Evolutionary conservation across 2,113 vertebrate genomes (phyloP), one percentile per base, ranked within the genome.

Genomic region (Rhinolophus sinicus): DNA sequence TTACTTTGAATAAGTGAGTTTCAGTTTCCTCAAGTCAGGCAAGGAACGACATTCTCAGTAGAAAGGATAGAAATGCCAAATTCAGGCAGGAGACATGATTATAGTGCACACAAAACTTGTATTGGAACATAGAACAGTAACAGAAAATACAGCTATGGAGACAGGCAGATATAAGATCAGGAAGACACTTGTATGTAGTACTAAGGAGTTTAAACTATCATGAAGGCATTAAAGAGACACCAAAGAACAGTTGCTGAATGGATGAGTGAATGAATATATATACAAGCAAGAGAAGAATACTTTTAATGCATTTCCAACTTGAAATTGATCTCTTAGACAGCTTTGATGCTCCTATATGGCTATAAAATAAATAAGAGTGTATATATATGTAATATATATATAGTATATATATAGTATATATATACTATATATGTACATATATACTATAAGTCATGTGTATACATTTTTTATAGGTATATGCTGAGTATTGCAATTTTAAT

Each of bases 1-100:
- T 82, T 90, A 95, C 77, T 94, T 30, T 77, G 26, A 90, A 83
- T 80, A 62, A 90, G 28, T 94, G 54, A 92, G 19, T 81, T 94
- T 94, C 88, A 35, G 28, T 88, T 85, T 93, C 77, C 47, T 2
- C 60, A 8, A 94, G 33, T 54, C 47, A 84, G 33, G 26, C 54
- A 92, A 21, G 56, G 92, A 86, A 95, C 16, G 13, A 69, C 83
- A 67, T 35, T 88, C 12, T 28, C 38, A n/a, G 50, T 52, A 77
- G 65, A 80, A 81, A 35, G 4, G 33, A 52, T 16, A 88, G 50
- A 95, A 92, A 95, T 94, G 21, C 12, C 76, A 77, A 67, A 1
- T 92, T 78, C 65, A 80, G 52, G 26, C 44, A 65, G 30, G 47
- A 90, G 75, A 90, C 30, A 94, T 76, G 82, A 77, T 95, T 77